Conservation (phyloP, 1,140 invertebrate genomes). For the Zelostemma sp. region DNA sequence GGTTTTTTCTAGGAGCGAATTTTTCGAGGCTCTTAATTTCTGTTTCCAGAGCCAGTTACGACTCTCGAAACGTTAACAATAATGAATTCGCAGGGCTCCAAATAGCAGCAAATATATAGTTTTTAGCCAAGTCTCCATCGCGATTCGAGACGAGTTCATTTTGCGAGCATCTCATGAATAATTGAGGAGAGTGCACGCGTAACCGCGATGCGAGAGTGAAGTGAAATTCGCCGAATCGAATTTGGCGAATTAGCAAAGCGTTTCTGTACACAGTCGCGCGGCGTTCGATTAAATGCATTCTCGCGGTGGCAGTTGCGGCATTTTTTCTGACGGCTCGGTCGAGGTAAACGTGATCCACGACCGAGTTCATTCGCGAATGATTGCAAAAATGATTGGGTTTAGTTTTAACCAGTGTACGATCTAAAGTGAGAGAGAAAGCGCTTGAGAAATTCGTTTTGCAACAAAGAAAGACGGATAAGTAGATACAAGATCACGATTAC, state of each 20-base stretch:
- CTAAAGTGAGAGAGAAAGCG: conserved; percentile 21
- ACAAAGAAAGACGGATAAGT: background rate
- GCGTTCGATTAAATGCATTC: conserved; percentile 46
- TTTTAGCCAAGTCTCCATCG: conserved; percentile 42
- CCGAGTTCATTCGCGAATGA: conserved; percentile 35
- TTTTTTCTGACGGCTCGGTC: conserved; percentile 36
- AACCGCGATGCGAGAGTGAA: conserved; percentile 38
- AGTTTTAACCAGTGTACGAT: conserved; percentile 20
- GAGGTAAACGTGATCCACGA: conserved; percentile 42
- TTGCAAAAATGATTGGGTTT: conserved; percentile 30
- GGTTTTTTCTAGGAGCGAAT: too few species aligned
- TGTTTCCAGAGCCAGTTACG: too few species aligned
- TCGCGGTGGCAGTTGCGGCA: conserved; percentile 33
- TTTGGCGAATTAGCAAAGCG: conserved; percentile 48
- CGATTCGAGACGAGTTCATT: conserved; percentile 49
- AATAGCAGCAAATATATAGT: too few species aligned
- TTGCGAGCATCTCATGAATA: conserved; percentile 50
- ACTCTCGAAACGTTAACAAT: too few species aligned
- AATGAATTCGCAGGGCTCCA: too few species aligned
- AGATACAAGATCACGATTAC: background rate
- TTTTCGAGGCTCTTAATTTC: too few species aligned
- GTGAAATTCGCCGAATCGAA: conserved; percentile 47
- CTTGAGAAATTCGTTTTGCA: conserved; percentile 1
- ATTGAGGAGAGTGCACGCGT: conserved; percentile 48
- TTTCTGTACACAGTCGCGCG: conserved; percentile 38